These are phyloP conservation scores for Sander vitreus DNA, from an alignment of 2,113 vertebrate genomes.

Conservation along the genomic window DNA sequence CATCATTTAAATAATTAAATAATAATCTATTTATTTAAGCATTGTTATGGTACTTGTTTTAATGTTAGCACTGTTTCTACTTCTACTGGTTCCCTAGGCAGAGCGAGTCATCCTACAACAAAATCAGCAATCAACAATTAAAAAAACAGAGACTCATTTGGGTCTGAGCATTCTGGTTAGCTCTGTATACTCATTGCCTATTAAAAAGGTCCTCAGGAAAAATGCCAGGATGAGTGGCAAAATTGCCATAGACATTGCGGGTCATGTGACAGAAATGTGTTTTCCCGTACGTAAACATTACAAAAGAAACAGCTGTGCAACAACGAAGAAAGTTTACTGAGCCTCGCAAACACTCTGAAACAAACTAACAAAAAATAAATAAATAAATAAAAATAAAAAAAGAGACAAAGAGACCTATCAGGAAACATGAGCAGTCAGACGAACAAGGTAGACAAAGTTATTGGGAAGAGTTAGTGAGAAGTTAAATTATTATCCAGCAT, in stretches of 20 bases:
- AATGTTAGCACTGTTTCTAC: not conserved
- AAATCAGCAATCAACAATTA: too few relatives aligned
- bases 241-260: too few relatives aligned
- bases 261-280: not conserved
- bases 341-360: not conserved
- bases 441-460: not conserved
- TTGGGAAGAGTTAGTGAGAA: not conserved
- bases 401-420: not conserved
- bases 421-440: not conserved
- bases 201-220: too few relatives aligned
- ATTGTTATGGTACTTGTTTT: not conserved
- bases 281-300: not conserved
- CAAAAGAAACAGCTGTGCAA: not conserved
- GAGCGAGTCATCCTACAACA: too few relatives aligned
- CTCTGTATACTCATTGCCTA: not conserved
- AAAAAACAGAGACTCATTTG: too few relatives aligned
- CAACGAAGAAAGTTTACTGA: not conserved
- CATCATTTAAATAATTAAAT: not conserved
- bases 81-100: not conserved
- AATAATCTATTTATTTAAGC: not conserved
- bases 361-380: too few relatives aligned
- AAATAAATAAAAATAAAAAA: too few relatives aligned
- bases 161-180: too few relatives aligned
- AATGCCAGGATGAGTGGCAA: too few relatives aligned
- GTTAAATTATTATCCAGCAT: not conserved